Evolutionary conservation across 1,140 invertebrate genomes (phyloP).

Genomic region (Aphelinus certus): DNA sequence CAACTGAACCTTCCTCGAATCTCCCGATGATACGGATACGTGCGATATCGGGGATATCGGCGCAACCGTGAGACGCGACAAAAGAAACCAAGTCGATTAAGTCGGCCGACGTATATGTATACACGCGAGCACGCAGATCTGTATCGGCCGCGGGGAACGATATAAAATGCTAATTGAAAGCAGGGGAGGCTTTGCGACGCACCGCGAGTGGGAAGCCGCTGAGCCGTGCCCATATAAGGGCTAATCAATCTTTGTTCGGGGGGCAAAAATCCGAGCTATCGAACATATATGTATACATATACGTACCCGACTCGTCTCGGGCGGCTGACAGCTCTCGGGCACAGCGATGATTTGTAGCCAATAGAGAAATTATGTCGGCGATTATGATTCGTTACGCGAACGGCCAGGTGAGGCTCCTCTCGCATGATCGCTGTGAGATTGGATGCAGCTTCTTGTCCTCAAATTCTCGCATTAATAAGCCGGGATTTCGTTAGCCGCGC

Average conservation of each 20-base stretch:
- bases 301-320: not conserved
- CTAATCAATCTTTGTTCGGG: slow-evolving; percentile 34
- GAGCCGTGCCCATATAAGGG: slow-evolving; percentile 2
- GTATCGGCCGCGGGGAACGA: slow-evolving; percentile 1
- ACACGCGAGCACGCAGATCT: no score
- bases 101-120: no score
- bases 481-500: not conserved
- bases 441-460: slow-evolving; percentile 21
- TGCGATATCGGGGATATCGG: no score
- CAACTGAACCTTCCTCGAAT: no score
- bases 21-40: no score
- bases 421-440: slow-evolving; percentile 20
- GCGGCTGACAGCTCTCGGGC: not conserved
- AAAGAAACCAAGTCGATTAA: no score
- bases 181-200: not conserved
- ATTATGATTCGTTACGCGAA: slow-evolving; percentile 40
- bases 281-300: no score
- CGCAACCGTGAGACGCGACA: no score
- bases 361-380: slow-evolving; percentile 37
- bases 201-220: no score
- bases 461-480: slow-evolving; percentile 12
- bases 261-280: slow-evolving; percentile 10
- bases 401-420: not conserved
- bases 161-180: slow-evolving; percentile 26
- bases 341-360: slow-evolving; percentile 36